Evolutionary conservation across 2,888 invertebrate species (phyloP), one percentile per base, ranked within the genome.

Genomic region (Trissolcus brochymenae): DNA sequence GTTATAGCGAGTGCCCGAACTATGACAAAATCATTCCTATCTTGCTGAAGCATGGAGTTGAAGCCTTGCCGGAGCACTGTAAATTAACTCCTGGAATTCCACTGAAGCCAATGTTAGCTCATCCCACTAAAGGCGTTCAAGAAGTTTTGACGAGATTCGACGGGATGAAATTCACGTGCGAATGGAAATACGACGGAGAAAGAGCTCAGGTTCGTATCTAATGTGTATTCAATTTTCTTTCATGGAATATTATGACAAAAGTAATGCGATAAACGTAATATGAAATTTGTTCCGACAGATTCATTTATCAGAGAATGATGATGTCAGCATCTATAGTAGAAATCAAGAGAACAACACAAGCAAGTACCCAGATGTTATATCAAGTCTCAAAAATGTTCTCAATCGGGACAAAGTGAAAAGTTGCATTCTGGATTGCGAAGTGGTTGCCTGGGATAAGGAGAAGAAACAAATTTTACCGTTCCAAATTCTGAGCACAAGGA

Each of bases 101-200:
- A 11, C 91, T 99, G 79, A 97, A 98, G 88, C 99, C 99, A 0
- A 99, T 99, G 99, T 91, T 99, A 85, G 99, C 99, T 0, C 98
- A 99, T 87, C 99, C 99, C 2, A 98, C 99, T 0, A 96, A 95
- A 88, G 98, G 98, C 2, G 95, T 99, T 1, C 92, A 93, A 78
- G 98, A 98, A 88, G 95, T 98, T 4, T 90, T 98, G 64, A 92
- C 93, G 74, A 92, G 96, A 84, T 93, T 89, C 72, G 96, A 96
- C 74, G 94, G 94, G 13, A 91, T 95, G 79, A 92, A 93, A 83
- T 99, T 99, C 89, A 98, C 98, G 0, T 99, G 99, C 89, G 99
- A 99, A 90, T 99, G 95, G 93, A 99, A 99, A 89, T 99, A 99
- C 89, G 99, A 99, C 90, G 99, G 99, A 0, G 99, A 99, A 91